Conservation (phyloP, 2,888 invertebrate genomes). For the Megalurothrips usitatus region DNA sequence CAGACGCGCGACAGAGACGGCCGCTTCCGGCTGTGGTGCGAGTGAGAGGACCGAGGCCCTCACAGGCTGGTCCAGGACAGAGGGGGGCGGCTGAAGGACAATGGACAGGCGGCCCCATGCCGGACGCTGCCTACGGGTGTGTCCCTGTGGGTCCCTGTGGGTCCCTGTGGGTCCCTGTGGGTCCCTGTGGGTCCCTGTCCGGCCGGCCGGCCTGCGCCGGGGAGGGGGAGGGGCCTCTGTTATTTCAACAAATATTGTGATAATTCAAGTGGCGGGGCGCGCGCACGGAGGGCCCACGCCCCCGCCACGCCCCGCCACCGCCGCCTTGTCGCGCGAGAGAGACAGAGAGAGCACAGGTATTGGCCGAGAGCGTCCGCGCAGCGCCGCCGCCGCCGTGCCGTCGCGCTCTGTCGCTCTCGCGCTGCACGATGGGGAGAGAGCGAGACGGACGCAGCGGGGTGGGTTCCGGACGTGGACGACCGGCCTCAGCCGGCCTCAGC, state of each 20-base stretch:
- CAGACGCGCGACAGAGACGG: too few relatives aligned
- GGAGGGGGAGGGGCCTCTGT: not conserved
- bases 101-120: not conserved
- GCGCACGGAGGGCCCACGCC: not conserved
- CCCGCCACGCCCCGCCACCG: not conserved
- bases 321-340: not conserved
- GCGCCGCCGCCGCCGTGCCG: too few relatives aligned
- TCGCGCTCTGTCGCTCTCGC: too few relatives aligned
- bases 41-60: too few relatives aligned
- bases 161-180: not conserved
- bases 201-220: not conserved
- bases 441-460: too few relatives aligned
- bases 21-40: too few relatives aligned
- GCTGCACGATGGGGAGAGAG: too few relatives aligned
- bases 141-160: not conserved
- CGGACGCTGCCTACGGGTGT: too few relatives aligned
- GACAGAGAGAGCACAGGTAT: not conserved
- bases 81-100: not conserved
- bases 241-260: conserved; percentile 27
- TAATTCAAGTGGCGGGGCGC: conserved; percentile 19
- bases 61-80: too few relatives aligned
- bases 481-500: too few relatives aligned
- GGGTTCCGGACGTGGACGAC: too few relatives aligned
- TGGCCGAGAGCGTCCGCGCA: not conserved
- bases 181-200: not conserved